phyloP scores from a whole-genome alignment of 2,888 invertebrate genomes.

The Hyalella azteca region DNA sequence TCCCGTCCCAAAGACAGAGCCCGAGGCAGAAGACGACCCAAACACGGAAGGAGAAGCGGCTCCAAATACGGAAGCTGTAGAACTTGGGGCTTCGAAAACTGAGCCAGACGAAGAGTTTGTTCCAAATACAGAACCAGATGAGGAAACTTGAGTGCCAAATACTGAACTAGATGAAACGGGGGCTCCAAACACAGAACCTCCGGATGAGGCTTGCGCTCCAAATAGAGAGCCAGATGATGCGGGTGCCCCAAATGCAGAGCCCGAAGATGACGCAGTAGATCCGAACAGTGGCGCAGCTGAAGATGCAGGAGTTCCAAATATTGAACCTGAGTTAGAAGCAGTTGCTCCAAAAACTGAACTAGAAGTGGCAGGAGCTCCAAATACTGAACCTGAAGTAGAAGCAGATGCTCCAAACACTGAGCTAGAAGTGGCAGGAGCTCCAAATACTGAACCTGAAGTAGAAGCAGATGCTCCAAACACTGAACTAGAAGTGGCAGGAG shows the following conservation, averaged over 20 bases:
- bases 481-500: slow-evolving; percentile 26
- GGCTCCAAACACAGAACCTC: slow-evolving; percentile 14
- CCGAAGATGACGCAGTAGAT: not conserved
- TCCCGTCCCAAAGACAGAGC: slow-evolving; percentile 43
- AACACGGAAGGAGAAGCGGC: not conserved
- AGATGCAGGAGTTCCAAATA: slow-evolving; percentile 33
- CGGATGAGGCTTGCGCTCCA: slow-evolving; percentile 8
- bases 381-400: slow-evolving; percentile 5
- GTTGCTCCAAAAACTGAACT: slow-evolving; percentile 31
- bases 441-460: slow-evolving; percentile 10
- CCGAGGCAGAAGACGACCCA: slow-evolving; percentile 24
- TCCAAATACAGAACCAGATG: not conserved
- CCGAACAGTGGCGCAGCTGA: slow-evolving; percentile 37
- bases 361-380: not conserved
- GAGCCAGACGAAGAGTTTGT: slow-evolving; percentile 1
- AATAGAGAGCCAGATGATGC: not conserved
- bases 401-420: not conserved
- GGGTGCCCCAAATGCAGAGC: not conserved
- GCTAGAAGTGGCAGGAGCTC: slow-evolving; percentile 1
- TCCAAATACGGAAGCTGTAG: slow-evolving; percentile 20
- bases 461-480: slow-evolving; percentile 19
- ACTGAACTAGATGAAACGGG: slow-evolving; percentile 22
- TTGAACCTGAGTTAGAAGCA: not conserved
- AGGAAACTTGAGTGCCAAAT: not conserved
- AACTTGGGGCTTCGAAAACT: slow-evolving; percentile 4